These are phyloP conservation scores for Palythoa grandiflora DNA, from an alignment of 92 coral and sea anemone genomes.

Conservation along the genomic window DNA sequence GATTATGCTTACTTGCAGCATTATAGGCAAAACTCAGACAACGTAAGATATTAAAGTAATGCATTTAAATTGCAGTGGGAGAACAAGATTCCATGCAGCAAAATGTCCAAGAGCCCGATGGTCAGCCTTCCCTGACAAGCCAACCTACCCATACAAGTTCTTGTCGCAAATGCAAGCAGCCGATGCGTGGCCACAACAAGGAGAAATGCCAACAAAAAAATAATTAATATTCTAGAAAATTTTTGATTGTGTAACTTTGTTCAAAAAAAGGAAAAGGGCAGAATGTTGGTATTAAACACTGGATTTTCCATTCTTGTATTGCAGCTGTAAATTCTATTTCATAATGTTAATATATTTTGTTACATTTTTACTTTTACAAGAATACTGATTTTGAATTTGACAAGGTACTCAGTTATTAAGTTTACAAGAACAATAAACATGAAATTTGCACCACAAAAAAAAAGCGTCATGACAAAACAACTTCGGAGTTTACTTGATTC, in stretches of 20 bases:
- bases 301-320: neutral
- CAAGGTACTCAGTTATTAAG: neutral
- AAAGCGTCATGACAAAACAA: neutral
- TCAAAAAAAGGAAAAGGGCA: neutral
- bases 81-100: conserved; percentile 16
- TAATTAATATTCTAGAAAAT: conserved; percentile 1
- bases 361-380: neutral
- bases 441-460: too few relatives aligned
- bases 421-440: too few relatives aligned
- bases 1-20: neutral
- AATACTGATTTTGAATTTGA: neutral
- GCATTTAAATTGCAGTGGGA: conserved; percentile 20
- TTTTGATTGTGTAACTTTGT: neutral
- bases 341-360: neutral
- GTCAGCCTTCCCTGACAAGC: neutral
- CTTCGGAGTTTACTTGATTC: neutral
- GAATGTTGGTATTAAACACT: conserved; percentile 13
- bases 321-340: neutral
- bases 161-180: conserved; percentile 23
- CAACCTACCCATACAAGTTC: conserved; percentile 11
- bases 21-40: neutral
- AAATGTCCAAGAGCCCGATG: neutral
- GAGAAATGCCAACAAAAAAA: conserved; percentile 13
- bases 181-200: conserved; percentile 28
- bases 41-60: neutral